Percentiles rank a stretch among this genome's conserved stretches.
Conservation (phyloP, 2,888 invertebrate genomes). For the Cremastobaeus sp. region DNA sequence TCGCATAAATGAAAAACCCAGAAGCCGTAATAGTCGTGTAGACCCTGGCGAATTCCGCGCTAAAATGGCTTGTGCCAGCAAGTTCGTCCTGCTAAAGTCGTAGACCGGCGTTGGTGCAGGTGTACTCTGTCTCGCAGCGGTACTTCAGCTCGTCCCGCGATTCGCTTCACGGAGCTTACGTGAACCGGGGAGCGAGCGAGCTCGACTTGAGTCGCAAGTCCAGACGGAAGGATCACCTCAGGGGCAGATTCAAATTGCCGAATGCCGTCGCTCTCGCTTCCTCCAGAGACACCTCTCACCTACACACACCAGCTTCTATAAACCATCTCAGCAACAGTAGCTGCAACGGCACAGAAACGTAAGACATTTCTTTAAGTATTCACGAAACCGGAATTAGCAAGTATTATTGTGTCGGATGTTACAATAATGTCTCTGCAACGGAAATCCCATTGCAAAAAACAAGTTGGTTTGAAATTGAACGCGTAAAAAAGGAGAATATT, state of each 20-base stretch:
- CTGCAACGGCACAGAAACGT: constrained; percentile 85
- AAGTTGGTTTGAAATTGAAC: too few species aligned
- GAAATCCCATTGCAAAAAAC: too few species aligned
- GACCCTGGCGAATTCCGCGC: constrained; percentile 14
- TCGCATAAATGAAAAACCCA: constrained; percentile 29
- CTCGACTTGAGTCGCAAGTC: constrained; percentile 87
- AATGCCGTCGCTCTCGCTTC: constrained; percentile 82
- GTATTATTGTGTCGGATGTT: constrained; percentile 4
- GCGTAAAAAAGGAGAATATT: too few species aligned
- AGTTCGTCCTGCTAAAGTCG: constrained; percentile 61
- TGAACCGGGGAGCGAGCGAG: constrained; percentile 85
- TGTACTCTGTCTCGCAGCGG: constrained; percentile 79
- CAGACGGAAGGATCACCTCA: constrained; percentile 82
- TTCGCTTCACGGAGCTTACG: constrained; percentile 85
- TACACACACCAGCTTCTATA: constrained; percentile 81
- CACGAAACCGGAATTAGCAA: constrained; percentile 11
- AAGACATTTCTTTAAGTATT: constrained; percentile 64
- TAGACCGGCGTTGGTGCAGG: constrained; percentile 70
- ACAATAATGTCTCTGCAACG: constrained; percentile 6
- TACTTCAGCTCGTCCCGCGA: constrained; percentile 86
- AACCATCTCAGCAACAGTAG: constrained; percentile 82
- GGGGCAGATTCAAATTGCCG: constrained; percentile 83
- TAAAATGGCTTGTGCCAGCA: constrained; percentile 40
- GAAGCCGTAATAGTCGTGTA: constrained; percentile 9
- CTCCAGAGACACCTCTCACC: constrained; percentile 86